These are phyloP conservation scores for Arrhopalites spinosus DNA, from an alignment of 2,888 invertebrate species.

Conservation along the genomic window DNA sequence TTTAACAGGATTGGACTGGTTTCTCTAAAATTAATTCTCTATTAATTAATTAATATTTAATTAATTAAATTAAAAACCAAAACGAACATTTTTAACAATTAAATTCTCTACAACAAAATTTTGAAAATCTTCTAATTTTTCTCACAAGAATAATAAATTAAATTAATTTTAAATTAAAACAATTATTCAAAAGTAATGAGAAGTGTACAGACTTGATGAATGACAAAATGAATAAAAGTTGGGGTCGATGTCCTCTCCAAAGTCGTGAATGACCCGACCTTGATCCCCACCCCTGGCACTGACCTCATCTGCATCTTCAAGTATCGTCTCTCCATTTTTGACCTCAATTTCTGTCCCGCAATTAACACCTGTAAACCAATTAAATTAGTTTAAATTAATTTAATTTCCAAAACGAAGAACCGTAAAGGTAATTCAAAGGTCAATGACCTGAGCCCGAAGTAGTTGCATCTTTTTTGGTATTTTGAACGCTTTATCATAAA, in stretches of 20 bases:
- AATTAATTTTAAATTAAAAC: neutral
- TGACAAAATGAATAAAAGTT: neutral
- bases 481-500: neutral
- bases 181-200: neutral
- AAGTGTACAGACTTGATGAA: neutral
- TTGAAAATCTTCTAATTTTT: no score
- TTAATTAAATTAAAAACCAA: no score
- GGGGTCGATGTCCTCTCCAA: neutral
- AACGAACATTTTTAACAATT: no score
- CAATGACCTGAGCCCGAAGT: neutral
- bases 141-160: no score
- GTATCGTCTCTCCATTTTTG: neutral
- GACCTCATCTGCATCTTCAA: neutral
- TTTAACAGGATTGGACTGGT: no score
- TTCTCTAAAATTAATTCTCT: no score
- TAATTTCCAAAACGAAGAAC: no score
- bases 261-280: neutral
- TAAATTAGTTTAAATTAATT: no score
- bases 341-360: neutral
- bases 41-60: no score
- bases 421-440: no score
- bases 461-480: neutral
- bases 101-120: no score
- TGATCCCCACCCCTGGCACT: neutral
- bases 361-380: neutral